Percentiles rank a stretch among this genome's conserved stretches.
Evolutionary conservation across 2,888 invertebrate genomes (phyloP).

Genomic region (Marasmarcha lunaedactyla): DNA sequence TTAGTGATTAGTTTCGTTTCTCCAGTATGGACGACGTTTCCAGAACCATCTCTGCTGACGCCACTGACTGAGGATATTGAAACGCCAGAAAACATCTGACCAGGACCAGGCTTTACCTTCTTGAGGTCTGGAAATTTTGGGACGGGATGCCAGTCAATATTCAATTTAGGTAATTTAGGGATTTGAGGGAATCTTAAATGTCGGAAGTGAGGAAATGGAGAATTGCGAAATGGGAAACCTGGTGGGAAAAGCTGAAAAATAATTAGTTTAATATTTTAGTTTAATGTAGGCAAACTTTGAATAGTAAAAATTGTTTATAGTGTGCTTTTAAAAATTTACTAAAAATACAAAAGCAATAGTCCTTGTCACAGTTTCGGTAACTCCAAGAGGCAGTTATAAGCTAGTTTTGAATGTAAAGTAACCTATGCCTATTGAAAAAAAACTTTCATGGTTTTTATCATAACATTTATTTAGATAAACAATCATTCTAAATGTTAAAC

Average conservation of each 20-base stretch:
- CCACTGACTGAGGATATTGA: constrained; percentile 18
- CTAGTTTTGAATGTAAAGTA: too few relatives aligned
- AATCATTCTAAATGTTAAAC: too few relatives aligned
- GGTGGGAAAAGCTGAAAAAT: not conserved
- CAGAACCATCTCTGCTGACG: constrained; percentile 17
- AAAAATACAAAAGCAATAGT: too few relatives aligned
- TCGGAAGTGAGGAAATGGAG: constrained; percentile 8
- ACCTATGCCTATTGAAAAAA: too few relatives aligned
- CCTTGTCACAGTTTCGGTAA: too few relatives aligned
- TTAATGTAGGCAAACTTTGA: too few relatives aligned
- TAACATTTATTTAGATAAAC: too few relatives aligned
- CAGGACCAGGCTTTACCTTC: constrained; percentile 17
- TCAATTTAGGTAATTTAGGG: constrained; percentile 11
- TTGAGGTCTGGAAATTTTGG: constrained; percentile 22
- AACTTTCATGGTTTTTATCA: too few relatives aligned
- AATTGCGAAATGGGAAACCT: not conserved
- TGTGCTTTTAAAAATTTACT: too few relatives aligned
- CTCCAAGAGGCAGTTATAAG: too few relatives aligned
- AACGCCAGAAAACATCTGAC: constrained; percentile 23
- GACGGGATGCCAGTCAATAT: constrained; percentile 13
- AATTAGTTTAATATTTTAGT: too few relatives aligned
- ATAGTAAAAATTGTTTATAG: too few relatives aligned
- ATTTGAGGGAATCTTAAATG: constrained; percentile 10
- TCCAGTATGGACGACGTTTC: constrained; percentile 21
- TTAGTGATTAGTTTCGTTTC: constrained; percentile 23